These are phyloP conservation scores for Neria commutata DNA, from an alignment of 2,888 invertebrate genomes.

Conservation along the genomic window DNA sequence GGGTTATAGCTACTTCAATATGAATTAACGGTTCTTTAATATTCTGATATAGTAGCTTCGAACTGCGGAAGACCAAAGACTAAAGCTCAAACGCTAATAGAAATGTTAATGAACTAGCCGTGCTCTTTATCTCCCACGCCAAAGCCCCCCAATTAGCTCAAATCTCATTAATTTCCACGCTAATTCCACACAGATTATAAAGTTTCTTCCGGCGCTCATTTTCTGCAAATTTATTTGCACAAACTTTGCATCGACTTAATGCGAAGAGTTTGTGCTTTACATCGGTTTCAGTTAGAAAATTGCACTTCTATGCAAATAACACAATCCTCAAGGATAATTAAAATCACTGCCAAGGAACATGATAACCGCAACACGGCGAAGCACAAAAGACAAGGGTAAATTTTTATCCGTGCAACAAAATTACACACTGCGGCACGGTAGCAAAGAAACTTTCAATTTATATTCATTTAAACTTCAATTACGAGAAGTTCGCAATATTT, in stretches of 20 bases:
- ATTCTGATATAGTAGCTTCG: too few relatives aligned
- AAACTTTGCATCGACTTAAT: too few relatives aligned
- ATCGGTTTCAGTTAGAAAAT: slow-evolving; percentile 1
- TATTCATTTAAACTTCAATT: slow-evolving; percentile 4
- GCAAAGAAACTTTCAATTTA: neutral
- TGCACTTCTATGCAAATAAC: slow-evolving; percentile 26
- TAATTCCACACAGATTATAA: slow-evolving; percentile 33
- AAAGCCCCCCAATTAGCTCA: slow-evolving; percentile 4
- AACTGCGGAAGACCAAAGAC: too few relatives aligned
- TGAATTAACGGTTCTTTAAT: too few relatives aligned
- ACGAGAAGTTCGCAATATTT: neutral
- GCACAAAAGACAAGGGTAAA: neutral
- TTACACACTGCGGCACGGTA: neutral
- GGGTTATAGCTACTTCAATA: too few relatives aligned
- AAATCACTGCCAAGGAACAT: slow-evolving; percentile 36
- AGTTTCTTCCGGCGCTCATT: slow-evolving; percentile 19
- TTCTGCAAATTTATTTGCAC: neutral
- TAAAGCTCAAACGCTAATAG: too few relatives aligned
- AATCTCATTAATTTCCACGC: slow-evolving; percentile 38
- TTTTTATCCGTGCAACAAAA: too few relatives aligned
- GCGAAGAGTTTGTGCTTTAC: neutral
- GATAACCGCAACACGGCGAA: slow-evolving; percentile 29
- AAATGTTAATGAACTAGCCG: neutral
- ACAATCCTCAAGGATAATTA: slow-evolving; percentile 31
- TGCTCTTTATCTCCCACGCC: neutral